A percentile compares a stretch with the other conserved stretches of the same genome.
These are phyloP conservation scores for Achatina immaculata DNA, from an alignment of 1,140 invertebrate genomes.

Conservation along the genomic window DNA sequence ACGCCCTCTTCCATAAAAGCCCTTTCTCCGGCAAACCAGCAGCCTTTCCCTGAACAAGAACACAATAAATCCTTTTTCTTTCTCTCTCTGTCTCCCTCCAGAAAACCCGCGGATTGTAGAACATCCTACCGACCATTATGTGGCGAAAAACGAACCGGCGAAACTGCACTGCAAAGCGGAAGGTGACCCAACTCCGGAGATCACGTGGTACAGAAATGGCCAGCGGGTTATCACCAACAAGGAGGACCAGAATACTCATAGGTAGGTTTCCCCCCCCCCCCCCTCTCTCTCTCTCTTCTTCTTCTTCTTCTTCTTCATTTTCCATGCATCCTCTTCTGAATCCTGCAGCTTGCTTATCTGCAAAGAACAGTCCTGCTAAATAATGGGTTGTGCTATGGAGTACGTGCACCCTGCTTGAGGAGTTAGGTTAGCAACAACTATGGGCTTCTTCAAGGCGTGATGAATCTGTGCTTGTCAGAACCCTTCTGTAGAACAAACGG, in stretches of 20 bases:
- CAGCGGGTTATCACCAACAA: constrained; percentile 73
- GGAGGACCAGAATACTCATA: constrained; percentile 83
- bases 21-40: neutral
- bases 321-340: neutral
- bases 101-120: constrained; percentile 87
- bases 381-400: no score
- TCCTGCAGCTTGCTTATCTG: no score
- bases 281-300: neutral
- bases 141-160: constrained; percentile 83
- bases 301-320: neutral
- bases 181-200: constrained; percentile 86
- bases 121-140: constrained; percentile 91
- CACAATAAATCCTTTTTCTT: neutral
- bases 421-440: no score
- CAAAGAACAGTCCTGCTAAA: no score
- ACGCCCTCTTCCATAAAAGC: no score
- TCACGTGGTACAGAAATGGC: constrained; percentile 83
- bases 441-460: no score
- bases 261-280: constrained; percentile 58
- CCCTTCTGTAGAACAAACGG: no score
- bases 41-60: neutral
- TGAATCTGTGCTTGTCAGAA: no score
- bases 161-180: constrained; percentile 77
- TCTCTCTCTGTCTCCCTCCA: neutral
- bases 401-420: no score